phyloP scores from a whole-genome alignment of 2,888 invertebrate species.

The Apamea monoglypha region DNA sequence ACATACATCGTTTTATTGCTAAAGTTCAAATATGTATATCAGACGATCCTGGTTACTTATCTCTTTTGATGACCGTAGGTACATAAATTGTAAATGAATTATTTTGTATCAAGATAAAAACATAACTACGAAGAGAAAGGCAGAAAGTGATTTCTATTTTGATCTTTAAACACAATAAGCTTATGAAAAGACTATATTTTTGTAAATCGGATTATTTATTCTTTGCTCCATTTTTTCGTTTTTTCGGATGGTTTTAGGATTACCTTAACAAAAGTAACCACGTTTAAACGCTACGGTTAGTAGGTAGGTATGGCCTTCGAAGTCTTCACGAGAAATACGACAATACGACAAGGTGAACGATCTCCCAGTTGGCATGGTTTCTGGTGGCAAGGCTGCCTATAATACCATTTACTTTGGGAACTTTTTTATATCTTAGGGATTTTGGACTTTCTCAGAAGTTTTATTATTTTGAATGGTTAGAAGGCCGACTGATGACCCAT shows the following conservation, averaged over 20 bases:
- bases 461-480: neutral
- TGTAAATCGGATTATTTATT: constrained; percentile 36
- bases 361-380: neutral
- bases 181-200: constrained; percentile 13
- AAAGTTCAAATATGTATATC: no score
- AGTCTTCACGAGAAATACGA: neutral
- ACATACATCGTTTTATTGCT: no score
- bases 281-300: neutral
- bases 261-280: constrained; percentile 7
- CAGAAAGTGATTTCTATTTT: constrained; percentile 33
- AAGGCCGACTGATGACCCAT: no score
- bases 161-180: constrained; percentile 31
- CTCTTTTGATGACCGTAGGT: no score
- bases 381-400: neutral
- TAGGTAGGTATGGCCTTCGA: neutral
- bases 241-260: constrained; percentile 18
- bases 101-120: constrained; percentile 19
- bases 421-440: neutral
- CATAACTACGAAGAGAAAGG: constrained; percentile 8
- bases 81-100: neutral
- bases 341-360: neutral
- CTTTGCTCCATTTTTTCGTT: constrained; percentile 22
- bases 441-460: neutral
- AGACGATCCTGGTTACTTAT: no score
- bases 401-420: neutral